Percentiles rank a stretch among this genome's conserved stretches.
Conservation (phyloP, 1,140 invertebrate genomes). For the Rhagoletis zephyria region DNA sequence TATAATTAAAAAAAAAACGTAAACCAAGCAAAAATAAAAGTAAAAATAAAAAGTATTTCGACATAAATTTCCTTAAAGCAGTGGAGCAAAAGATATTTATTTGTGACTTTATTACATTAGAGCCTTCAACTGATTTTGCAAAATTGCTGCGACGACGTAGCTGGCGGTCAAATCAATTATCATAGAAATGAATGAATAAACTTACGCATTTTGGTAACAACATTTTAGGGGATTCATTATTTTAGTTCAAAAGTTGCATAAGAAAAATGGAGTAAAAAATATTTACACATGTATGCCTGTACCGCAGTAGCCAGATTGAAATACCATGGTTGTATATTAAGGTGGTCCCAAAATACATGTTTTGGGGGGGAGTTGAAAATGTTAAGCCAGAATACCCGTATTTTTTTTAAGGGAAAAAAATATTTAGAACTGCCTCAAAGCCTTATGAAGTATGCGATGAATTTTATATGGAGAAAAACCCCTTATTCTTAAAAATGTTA, state of each 20-base stretch:
- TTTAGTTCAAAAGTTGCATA: not conserved
- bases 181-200: not conserved
- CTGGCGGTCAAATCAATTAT: slow-evolving; percentile 3
- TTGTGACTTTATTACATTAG: not conserved
- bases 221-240: not conserved
- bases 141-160: not conserved
- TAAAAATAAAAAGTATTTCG: slow-evolving; percentile 1
- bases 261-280: too few species aligned
- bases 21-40: not conserved
- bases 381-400: too few species aligned
- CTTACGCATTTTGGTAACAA: not conserved
- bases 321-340: too few species aligned
- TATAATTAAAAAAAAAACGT: not conserved
- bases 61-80: not conserved
- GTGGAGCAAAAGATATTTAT: not conserved
- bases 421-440: too few species aligned
- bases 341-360: too few species aligned
- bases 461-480: too few species aligned
- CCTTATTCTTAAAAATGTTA: too few species aligned
- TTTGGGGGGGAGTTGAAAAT: too few species aligned
- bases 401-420: too few species aligned
- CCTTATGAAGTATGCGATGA: too few species aligned
- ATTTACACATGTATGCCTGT: too few species aligned
- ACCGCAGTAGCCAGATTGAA: too few species aligned
- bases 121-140: not conserved